Percentiles rank a stretch among this genome's conserved stretches.
Evolutionary conservation across 2,888 invertebrate genomes (phyloP).

Genomic region (Microctonus hyperodae): DNA sequence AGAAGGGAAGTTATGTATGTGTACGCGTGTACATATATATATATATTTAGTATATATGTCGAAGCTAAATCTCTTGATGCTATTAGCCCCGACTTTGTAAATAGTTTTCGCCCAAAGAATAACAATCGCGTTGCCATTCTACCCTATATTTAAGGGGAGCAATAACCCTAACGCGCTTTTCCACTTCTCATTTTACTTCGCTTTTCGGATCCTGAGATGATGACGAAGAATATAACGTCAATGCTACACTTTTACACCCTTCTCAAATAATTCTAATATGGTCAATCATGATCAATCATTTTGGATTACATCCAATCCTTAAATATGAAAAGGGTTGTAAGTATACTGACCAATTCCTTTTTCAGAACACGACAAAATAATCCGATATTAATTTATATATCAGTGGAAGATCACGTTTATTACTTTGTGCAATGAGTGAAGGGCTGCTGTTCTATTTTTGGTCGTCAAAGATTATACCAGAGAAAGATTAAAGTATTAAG

Average conservation of each 20-base stretch:
- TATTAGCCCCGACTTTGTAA: constrained; percentile 62
- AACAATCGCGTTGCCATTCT: constrained; percentile 52
- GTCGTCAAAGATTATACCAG: not conserved
- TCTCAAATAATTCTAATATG: constrained; percentile 34
- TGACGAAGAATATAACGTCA: constrained; percentile 47
- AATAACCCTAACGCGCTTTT: constrained; percentile 43
- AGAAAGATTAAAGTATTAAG: constrained; percentile 16
- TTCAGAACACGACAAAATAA: constrained; percentile 31
- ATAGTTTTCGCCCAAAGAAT: constrained; percentile 62
- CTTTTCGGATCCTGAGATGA: constrained; percentile 26
- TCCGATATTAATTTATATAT: constrained; percentile 59
- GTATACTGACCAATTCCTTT: constrained; percentile 36
- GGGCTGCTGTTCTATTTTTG: constrained; percentile 31
- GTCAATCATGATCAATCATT: constrained; percentile 61
- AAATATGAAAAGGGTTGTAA: constrained; percentile 51
- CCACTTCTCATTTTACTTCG: constrained; percentile 7
- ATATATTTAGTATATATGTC: constrained; percentile 43
- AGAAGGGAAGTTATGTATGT: constrained; percentile 30
- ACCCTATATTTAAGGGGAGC: constrained; percentile 26
- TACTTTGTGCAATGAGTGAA: constrained; percentile 46
- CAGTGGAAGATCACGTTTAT: constrained; percentile 61
- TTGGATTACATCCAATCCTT: constrained; percentile 46
- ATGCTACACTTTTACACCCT: constrained; percentile 40
- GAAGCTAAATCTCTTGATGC: constrained; percentile 60
- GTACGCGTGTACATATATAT: not conserved